phyloP scores from a whole-genome alignment of 2,888 invertebrate genomes.

The Deilephila elpenor region DNA sequence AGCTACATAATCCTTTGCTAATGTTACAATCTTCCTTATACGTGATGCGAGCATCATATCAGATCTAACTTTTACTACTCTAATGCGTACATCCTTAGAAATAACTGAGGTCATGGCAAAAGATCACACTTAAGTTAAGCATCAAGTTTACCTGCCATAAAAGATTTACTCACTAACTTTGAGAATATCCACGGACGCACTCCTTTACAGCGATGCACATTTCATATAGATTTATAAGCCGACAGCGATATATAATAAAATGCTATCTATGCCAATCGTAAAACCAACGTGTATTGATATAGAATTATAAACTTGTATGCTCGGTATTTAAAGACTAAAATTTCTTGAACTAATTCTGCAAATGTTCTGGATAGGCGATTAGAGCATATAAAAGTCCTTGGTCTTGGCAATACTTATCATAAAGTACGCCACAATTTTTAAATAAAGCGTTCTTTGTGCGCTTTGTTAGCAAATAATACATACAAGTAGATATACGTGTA shows the following conservation, averaged over 20 bases:
- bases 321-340: not conserved
- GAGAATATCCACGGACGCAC: not conserved
- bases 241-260: constrained; percentile 1
- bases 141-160: not conserved
- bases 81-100: not conserved
- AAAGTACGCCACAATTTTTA: not conserved
- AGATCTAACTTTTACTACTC: constrained; percentile 3
- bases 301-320: not conserved
- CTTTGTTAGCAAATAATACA: not conserved
- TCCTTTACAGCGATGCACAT: not conserved
- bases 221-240: not conserved
- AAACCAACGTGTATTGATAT: not conserved
- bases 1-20: not conserved
- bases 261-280: constrained; percentile 7
- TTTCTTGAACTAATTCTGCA: not conserved
- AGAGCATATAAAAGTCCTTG: not conserved
- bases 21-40: not conserved
- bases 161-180: not conserved
- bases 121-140: not conserved
- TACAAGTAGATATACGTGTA: not conserved
- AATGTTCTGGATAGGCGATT: not conserved
- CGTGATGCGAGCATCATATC: not conserved
- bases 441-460: not conserved
- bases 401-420: constrained; percentile 12
- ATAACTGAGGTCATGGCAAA: constrained; percentile 6